Evolutionary conservation across 2,113 vertebrate genomes (phyloP).

Genomic region (Myotis brandtii): DNA sequence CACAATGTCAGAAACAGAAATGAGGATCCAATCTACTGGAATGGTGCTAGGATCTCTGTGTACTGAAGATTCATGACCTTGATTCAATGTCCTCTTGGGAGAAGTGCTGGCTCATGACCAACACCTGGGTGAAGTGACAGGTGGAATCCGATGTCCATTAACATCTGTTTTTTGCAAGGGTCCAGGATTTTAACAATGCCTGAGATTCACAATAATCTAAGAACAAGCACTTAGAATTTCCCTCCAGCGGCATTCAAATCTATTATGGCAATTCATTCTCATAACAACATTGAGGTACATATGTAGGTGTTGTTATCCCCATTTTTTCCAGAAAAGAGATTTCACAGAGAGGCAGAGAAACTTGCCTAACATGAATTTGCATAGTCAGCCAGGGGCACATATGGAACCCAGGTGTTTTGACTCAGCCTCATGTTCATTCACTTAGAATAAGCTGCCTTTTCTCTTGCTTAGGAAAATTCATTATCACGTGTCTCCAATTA

Average conservation of each 20-base stretch:
- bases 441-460: constrained; percentile 13
- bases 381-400: neutral
- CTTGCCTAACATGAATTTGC: neutral
- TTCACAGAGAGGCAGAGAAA: constrained; percentile 9
- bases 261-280: neutral
- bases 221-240: neutral
- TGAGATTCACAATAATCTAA: neutral
- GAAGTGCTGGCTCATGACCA: neutral
- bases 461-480: neutral
- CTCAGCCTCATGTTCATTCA: neutral
- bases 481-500: neutral
- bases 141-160: neutral
- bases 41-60: neutral
- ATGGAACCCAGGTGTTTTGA: neutral
- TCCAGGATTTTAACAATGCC: constrained; percentile 28
- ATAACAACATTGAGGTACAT: neutral
- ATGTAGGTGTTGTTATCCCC: neutral
- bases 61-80: neutral
- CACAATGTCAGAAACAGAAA: neutral
- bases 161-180: neutral
- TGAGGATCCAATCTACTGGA: neutral
- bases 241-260: neutral
- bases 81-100: constrained; percentile 42
- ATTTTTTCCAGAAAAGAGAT: constrained; percentile 41
- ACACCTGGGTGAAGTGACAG: neutral